Conservation (phyloP, 2,797 vertebrate genomes). For the Phataginus tetradactyla region DNA sequence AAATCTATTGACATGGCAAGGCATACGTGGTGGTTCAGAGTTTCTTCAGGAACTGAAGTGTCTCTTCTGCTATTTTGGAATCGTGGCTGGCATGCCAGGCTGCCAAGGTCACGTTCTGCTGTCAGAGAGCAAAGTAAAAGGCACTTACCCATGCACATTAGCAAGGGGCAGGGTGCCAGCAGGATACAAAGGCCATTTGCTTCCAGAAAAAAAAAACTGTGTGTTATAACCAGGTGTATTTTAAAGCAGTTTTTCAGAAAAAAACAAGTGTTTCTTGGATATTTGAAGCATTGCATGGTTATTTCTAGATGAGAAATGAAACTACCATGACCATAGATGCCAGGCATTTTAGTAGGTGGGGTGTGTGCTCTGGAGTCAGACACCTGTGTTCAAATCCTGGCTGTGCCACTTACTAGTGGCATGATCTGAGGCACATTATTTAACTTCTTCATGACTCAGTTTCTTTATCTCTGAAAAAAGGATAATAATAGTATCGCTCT, state of each 20-base stretch:
- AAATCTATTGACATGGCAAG: neutral
- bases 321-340: neutral
- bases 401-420: neutral
- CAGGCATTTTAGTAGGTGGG: neutral
- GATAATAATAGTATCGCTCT: neutral
- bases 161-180: neutral
- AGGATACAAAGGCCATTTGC: slow-evolving; percentile 26
- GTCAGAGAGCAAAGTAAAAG: neutral
- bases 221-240: neutral
- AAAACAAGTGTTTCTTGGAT: neutral
- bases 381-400: neutral
- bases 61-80: neutral
- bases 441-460: neutral
- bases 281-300: slow-evolving; percentile 42
- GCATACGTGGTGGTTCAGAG: neutral
- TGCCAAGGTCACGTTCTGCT: slow-evolving; percentile 9
- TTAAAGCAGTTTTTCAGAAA: slow-evolving; percentile 37
- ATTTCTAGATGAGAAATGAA: neutral
- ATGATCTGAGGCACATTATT: neutral
- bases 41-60: slow-evolving; percentile 44
- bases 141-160: slow-evolving; percentile 15
- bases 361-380: neutral
- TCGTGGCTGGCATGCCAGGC: neutral
- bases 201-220: slow-evolving; percentile 5
- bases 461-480: neutral